phyloP scores from a whole-genome alignment of 2,113 vertebrate species.

The Chloebia gouldiae region DNA sequence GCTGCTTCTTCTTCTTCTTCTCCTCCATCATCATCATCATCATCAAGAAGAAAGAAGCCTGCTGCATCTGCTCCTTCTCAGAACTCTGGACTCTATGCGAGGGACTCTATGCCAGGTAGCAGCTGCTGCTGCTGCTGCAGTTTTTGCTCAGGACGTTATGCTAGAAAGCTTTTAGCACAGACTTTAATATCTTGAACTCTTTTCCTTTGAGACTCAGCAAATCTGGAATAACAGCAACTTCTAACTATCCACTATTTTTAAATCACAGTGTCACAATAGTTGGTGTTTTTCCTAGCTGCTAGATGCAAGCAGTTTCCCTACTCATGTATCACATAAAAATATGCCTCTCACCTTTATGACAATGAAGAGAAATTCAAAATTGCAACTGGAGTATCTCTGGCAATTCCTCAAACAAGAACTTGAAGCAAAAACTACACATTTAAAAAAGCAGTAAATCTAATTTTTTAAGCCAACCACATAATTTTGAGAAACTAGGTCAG shows the following conservation, averaged over 20 bases:
- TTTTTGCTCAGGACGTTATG: not conserved
- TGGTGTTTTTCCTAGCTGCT: not conserved
- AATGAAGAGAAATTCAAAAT: not conserved
- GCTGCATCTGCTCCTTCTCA: not conserved
- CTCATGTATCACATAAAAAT: not conserved
- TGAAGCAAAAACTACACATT: not conserved
- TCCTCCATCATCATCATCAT: not conserved
- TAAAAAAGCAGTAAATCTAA: not conserved
- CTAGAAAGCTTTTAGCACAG: not conserved
- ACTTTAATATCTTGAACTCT: not conserved
- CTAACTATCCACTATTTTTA: not conserved
- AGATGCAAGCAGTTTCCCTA: accelerated
- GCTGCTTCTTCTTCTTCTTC: not conserved
- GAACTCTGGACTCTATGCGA: not conserved
- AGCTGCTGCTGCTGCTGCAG: not conserved
- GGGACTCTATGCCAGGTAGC: not conserved
- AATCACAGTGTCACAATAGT: not conserved
- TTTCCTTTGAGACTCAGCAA: not conserved
- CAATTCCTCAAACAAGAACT: not conserved
- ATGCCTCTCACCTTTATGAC: not conserved
- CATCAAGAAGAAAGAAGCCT: not conserved
- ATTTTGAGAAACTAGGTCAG: not conserved
- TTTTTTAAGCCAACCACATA: not conserved
- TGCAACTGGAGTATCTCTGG: not conserved
- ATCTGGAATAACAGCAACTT: not conserved